Evolutionary conservation across 2,113 vertebrate species (phyloP).

Genomic region (Tricholaema leucomelas): DNA sequence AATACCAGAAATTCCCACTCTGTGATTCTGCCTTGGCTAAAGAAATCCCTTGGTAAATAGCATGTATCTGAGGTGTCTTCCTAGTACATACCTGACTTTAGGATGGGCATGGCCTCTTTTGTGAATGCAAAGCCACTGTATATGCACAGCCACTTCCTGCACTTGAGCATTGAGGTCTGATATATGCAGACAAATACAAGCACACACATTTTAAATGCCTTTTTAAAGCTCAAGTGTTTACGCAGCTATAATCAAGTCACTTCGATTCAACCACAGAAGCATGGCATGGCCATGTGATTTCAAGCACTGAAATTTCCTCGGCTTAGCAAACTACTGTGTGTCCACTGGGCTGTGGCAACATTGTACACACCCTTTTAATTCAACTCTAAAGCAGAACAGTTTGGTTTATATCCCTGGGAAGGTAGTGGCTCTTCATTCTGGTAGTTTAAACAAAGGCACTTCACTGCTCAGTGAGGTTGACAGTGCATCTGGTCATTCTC

Average conservation of each 20-base stretch:
- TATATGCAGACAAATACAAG: background rate
- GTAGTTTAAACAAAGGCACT: background rate
- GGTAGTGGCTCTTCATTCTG: background rate
- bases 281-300: background rate
- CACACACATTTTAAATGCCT: background rate
- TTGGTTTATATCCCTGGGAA: background rate
- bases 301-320: background rate
- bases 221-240: background rate
- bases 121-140: background rate
- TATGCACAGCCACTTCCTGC: background rate
- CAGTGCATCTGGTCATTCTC: accelerated
- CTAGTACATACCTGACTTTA: background rate
- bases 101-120: background rate
- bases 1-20: background rate
- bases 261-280: background rate
- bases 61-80: background rate
- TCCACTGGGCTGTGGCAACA: background rate
- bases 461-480: background rate
- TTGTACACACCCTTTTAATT: background rate
- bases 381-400: background rate
- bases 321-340: background rate
- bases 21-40: background rate
- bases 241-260: background rate
- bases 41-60: background rate
- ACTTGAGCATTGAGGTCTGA: background rate